Evolutionary conservation across 1,140 invertebrate genomes (phyloP).

Genomic region (Bombus turneri): DNA sequence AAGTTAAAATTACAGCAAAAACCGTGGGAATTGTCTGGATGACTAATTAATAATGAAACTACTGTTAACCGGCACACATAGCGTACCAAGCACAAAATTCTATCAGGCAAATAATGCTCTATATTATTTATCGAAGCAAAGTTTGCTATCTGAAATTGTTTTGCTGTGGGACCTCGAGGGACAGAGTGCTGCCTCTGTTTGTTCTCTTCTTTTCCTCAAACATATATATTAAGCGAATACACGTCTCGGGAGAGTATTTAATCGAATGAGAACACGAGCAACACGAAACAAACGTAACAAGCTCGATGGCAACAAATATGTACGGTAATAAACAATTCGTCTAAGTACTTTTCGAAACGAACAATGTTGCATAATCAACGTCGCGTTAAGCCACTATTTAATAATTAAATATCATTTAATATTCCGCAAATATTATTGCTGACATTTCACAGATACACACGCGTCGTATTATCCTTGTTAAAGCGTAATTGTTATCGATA

Average conservation of each 20-base stretch:
- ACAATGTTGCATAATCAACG: not conserved
- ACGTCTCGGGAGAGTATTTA: not conserved
- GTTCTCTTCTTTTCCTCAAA: not conserved
- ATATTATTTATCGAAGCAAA: not conserved
- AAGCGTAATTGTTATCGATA: not conserved
- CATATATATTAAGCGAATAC: not conserved
- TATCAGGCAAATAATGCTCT: not conserved
- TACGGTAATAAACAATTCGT: not conserved
- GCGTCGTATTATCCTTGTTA: not conserved
- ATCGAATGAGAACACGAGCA: not conserved
- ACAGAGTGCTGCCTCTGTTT: not conserved
- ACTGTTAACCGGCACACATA: not conserved
- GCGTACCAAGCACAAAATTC: not conserved
- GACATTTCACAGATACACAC: not conserved
- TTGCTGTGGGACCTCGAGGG: not conserved
- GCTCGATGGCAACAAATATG: not conserved
- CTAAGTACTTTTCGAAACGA: not conserved
- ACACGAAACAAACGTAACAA: not conserved
- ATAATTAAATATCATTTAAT: not conserved
- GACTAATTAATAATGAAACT: not conserved
- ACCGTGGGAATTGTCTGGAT: not conserved
- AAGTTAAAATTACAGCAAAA: not conserved
- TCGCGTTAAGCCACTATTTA: not conserved
- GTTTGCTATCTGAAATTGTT: not conserved
- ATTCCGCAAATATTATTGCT: not conserved